Evolutionary conservation across 2,888 invertebrate genomes (phyloP), one percentile per base, ranked within the genome.

Genomic region (Heliconius sara): DNA sequence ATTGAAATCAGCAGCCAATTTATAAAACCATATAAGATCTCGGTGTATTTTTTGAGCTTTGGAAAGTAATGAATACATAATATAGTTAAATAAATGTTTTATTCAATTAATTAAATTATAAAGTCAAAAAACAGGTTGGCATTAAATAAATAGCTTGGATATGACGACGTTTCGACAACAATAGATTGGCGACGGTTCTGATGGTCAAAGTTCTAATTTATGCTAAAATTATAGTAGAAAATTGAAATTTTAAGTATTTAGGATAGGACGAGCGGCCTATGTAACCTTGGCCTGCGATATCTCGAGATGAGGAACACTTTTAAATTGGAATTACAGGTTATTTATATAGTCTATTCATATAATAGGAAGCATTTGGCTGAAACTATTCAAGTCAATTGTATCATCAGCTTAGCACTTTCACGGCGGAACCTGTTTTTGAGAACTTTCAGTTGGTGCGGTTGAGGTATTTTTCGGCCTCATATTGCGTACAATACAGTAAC

Each of bases 301-400:
- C 57, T 43, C 30, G 67, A 22, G 19, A 47, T 39, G 39, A 70
- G 9, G 43, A 60, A 67, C 67, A 47, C 39, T 66, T 71, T 79
- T 77, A 75, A 79, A 82, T 80, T 80, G 82, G 82, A 82, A 79
- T 74, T 80, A 79, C 82, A 82, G 82, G 82, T 71, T 78, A 68
- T 68, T 39, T 77, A 75, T 67, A 77, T 77, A 76, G 68, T 74
- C 22, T 66, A 77, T 76, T 70, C 63, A 78, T 75, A 79, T 76
- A 66, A 74, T 77, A 65, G 68, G 73, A 80, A 60, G 25, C 60
- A 72, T 75, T 77, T 43, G 76, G n/a, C 71, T 80, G 68, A 67
- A 74, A 79, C 76, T 70, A 52, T 65, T 30, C 74, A 70, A 60
- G 82, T 80, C 82, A 80, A 82, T 82, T 82, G 74, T 68, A 77